Percentiles rank a stretch among this genome's conserved stretches.
phyloP scores from a whole-genome alignment of 2,797 vertebrate species.

The Florisuga fusca region DNA sequence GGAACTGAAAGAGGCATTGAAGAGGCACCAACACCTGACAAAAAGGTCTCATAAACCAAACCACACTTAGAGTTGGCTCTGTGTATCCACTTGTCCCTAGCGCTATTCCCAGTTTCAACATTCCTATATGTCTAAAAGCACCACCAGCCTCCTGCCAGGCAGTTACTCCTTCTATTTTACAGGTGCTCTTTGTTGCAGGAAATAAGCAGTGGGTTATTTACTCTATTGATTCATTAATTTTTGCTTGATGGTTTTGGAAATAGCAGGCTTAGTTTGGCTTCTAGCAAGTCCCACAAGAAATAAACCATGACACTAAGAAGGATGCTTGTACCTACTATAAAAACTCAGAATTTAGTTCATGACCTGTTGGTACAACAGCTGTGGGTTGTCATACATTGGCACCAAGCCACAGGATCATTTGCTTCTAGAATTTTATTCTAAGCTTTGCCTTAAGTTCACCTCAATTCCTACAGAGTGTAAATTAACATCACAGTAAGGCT shows the following conservation, averaged over 20 bases:
- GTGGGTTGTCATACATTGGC: background rate
- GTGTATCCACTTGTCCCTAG: background rate
- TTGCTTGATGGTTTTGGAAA: conserved; percentile 43
- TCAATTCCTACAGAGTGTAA: background rate
- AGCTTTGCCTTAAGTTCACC: background rate
- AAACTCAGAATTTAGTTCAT: background rate
- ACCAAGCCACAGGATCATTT: background rate
- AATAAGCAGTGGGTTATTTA: conserved; percentile 38
- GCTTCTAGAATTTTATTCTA: background rate
- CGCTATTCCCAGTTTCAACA: background rate
- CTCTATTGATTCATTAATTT: conserved; percentile 23
- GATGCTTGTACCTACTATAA: background rate
- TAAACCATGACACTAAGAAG: background rate
- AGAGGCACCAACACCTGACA: conserved; percentile 26
- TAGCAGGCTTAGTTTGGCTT: conserved; percentile 4
- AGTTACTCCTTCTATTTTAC: background rate
- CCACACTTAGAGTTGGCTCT: background rate
- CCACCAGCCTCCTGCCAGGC: background rate
- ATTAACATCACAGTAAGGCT: background rate
- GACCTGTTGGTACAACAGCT: background rate
- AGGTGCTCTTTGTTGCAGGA: conserved; percentile 59
- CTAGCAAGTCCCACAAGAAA: background rate
- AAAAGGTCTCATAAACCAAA: conserved; percentile 35
- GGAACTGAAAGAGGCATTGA: conserved; percentile 65
- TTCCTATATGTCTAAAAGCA: background rate